Evolutionary conservation across 2,797 vertebrate species (phyloP).

Genomic region (Coracias cyanogaster): DNA sequence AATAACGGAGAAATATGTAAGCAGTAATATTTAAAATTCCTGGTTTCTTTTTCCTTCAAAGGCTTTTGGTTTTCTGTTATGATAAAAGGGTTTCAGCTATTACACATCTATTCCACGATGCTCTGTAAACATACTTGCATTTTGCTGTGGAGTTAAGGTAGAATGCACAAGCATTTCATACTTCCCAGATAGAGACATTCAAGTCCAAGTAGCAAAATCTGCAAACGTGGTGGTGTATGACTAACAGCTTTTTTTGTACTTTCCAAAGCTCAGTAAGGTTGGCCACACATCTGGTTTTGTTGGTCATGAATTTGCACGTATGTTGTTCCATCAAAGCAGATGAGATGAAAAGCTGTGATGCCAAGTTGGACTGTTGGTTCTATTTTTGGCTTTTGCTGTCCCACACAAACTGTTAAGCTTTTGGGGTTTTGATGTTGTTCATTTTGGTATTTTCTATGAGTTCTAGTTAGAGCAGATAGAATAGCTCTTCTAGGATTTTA

Average conservation of each 20-base stretch:
- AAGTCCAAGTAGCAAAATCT: background rate
- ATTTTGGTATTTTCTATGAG: background rate
- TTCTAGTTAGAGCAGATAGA: background rate
- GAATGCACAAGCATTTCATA: background rate
- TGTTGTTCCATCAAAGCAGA: background rate
- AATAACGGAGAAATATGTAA: background rate
- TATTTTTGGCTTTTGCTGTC: background rate
- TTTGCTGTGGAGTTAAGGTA: background rate
- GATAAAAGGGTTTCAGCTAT: background rate
- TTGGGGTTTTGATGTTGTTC: background rate
- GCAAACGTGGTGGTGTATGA: fast-evolving
- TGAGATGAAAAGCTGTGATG: background rate
- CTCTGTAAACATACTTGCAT: background rate
- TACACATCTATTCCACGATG: background rate
- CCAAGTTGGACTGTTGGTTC: background rate
- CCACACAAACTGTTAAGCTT: background rate
- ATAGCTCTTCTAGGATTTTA: background rate
- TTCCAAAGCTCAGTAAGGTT: background rate
- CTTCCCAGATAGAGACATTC: background rate
- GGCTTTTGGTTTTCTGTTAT: background rate
- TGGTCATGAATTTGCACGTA: background rate
- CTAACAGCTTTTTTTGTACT: background rate
- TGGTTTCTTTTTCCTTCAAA: background rate
- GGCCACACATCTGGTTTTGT: background rate
- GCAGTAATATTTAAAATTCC: background rate